Evolutionary conservation across 2,797 vertebrate genomes (phyloP), one percentile per base, ranked within the genome.

Genomic region (Cryptoblepharus egeriae): DNA sequence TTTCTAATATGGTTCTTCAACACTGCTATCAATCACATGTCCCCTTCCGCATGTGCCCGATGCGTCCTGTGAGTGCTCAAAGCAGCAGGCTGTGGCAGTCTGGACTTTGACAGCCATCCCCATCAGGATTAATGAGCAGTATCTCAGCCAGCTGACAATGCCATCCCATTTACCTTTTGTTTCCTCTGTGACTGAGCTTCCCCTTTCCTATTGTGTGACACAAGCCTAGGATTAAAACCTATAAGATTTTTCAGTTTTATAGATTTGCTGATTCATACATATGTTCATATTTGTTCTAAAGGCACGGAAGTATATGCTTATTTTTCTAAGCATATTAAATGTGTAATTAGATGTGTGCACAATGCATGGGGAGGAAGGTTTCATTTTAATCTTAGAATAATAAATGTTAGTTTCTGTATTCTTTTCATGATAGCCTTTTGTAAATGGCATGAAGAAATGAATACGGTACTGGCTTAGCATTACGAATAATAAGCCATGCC

Each of bases 271-370:
- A 15, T 75, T 69, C 60, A 20, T 24, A 16, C 70, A 16, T 2
- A 52, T 63, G 22, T 57, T 28, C 0, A 0, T 1, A 0, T 18
- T 1, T 35, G 24, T 16, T 61, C 11, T 72, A 13, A 11, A 0
- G 0, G 28, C 39, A 39, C 39, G 22, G 26, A 39, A 13, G 30
- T 16, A 3, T 39, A 0, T 1, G 0, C 35, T 28, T 10, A 60
- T 71, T 79, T 76, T 39, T 45, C 13, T 12, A 37, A 45, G 42
- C 32, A 32, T 16, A n/a, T 49, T 79, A 70, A 73, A 61, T 0
- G 0, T n/a, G 57, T 60, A 11, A 32, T 78, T 26, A 32, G 13
- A 1, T 28, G 18, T 69, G 64, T 2, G 0, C 26, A 6, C 9
- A 55, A 55, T 81, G n/a, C 37, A 9, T 0, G 1, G 39, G 30